Evolutionary conservation across 2,888 invertebrate species (phyloP).

Genomic region (Tuta absoluta): DNA sequence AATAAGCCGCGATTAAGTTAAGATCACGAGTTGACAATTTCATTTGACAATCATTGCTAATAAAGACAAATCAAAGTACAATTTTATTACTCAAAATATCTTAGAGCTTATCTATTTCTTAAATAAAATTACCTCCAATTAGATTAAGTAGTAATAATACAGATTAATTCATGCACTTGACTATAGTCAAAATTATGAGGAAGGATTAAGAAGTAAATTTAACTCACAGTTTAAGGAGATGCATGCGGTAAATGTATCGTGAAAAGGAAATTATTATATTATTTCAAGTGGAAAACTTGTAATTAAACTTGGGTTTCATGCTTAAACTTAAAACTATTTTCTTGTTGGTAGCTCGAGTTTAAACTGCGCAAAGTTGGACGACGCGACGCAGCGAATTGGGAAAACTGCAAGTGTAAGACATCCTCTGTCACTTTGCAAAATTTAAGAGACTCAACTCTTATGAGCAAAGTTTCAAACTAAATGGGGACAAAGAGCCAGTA

Average conservation of each 20-base stretch:
- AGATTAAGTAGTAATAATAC: not conserved
- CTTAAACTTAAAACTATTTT: conserved; percentile 11
- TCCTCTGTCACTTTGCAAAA: conserved; percentile 21
- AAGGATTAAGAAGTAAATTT: too few relatives aligned
- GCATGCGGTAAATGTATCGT: too few relatives aligned
- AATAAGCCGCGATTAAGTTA: not conserved
- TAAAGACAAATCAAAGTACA: conserved; percentile 7
- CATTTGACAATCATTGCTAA: conserved; percentile 22
- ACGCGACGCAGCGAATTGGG: conserved; percentile 8
- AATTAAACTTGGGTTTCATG: conserved; percentile 7
- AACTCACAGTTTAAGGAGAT: too few relatives aligned
- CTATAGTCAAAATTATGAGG: not conserved
- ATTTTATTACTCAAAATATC: conserved; percentile 7
- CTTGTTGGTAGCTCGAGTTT: not conserved
- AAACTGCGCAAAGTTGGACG: not conserved
- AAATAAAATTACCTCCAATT: not conserved
- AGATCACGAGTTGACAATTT: conserved; percentile 23
- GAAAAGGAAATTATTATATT: not conserved
- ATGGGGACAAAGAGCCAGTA: conserved; percentile 23
- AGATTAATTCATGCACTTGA: not conserved
- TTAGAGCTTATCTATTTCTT: conserved; percentile 1
- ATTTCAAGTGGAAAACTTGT: not conserved
- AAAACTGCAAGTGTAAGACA: conserved; percentile 21
- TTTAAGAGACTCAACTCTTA: conserved; percentile 20
- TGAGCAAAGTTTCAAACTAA: conserved; percentile 22